Conservation (phyloP, 2,888 invertebrate genomes). For the Luffia ferchaultella region DNA sequence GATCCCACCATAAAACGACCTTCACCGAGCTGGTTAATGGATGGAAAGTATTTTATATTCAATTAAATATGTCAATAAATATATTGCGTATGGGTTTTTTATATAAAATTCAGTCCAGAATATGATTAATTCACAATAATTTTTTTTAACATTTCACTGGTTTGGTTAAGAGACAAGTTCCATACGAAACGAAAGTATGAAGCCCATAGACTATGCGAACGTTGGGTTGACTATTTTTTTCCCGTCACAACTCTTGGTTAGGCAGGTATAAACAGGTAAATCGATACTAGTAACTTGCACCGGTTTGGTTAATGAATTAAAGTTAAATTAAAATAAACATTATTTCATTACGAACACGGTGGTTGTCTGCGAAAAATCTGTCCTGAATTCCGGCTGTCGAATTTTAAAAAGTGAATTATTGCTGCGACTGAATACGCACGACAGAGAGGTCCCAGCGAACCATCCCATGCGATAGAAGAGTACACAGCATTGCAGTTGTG, state of each 20-base stretch:
- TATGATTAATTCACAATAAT: slow-evolving; percentile 1
- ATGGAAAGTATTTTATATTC: too few relatives aligned
- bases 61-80: too few relatives aligned
- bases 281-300: slow-evolving; percentile 9
- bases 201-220: slow-evolving; percentile 9
- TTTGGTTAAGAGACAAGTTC: slow-evolving; percentile 3
- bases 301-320: slow-evolving; percentile 12
- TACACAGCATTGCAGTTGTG: slow-evolving; percentile 6
- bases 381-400: slow-evolving; percentile 14
- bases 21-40: too few relatives aligned
- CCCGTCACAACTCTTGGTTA: slow-evolving; percentile 7
- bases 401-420: slow-evolving; percentile 13
- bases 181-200: slow-evolving; percentile 5
- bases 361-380: slow-evolving; percentile 14
- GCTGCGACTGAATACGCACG: slow-evolving; percentile 10
- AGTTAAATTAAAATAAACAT: slow-evolving; percentile 11
- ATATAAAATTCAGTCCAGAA: slow-evolving; percentile 1
- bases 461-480: slow-evolving; percentile 1
- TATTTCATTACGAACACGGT: slow-evolving; percentile 11
- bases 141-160: slow-evolving; percentile 4
- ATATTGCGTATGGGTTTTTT: slow-evolving; percentile 5
- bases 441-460: slow-evolving; percentile 10
- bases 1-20: background rate
- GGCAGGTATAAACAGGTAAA: slow-evolving; percentile 10
- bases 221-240: slow-evolving; percentile 8